Conservation (phyloP, 2,888 invertebrate species). For the Ceratothoa steindachneri region DNA sequence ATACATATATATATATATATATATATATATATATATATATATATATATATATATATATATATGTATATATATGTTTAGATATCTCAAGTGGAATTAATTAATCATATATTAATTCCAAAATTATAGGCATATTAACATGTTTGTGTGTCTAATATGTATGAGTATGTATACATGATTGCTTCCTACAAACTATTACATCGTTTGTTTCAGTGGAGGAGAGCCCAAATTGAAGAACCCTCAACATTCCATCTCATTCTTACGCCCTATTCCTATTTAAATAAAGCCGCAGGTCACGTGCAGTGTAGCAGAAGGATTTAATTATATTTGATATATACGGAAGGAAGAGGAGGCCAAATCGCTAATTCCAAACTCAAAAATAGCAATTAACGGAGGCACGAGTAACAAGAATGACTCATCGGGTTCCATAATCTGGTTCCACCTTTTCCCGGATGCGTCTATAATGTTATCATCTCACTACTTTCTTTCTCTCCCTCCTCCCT, state of each 20-base stretch:
- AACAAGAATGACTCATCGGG: neutral
- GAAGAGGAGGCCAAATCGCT: too few species aligned
- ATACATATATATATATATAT: neutral
- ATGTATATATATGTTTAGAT: neutral
- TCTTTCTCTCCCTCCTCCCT: neutral
- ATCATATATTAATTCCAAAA: too few species aligned
- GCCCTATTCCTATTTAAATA: too few species aligned
- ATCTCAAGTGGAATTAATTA: too few species aligned
- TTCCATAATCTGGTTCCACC: neutral
- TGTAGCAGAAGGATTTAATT: too few species aligned
- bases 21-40: neutral
- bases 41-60: neutral
- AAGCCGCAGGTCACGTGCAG: too few species aligned
- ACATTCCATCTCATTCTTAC: too few species aligned
- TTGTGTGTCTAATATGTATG: neutral
- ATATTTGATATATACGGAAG: too few species aligned
- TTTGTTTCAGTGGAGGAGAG: too few species aligned
- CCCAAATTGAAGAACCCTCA: too few species aligned
- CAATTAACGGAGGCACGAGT: neutral
- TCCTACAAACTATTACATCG: too few species aligned
- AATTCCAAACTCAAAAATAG: neutral
- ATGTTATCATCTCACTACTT: constrained; percentile 2
- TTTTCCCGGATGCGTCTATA: neutral
- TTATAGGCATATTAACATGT: too few species aligned
- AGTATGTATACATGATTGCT: neutral